Evolutionary conservation across 2,888 invertebrate species (phyloP).

Genomic region (Allygus modestus): DNA sequence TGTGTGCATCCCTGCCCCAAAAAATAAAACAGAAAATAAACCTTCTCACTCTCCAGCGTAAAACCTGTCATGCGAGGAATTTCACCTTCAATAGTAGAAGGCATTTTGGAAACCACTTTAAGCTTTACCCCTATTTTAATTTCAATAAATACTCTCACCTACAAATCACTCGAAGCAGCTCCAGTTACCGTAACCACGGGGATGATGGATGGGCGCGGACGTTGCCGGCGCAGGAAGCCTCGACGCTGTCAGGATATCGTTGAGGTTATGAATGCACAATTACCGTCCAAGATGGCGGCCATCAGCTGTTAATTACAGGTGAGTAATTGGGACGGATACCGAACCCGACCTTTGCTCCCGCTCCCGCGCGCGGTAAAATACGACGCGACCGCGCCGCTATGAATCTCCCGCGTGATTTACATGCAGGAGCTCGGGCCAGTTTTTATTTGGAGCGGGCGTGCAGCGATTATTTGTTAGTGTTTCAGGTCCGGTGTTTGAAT

Average conservation of each 20-base stretch:
- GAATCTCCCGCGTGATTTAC: constrained; percentile 18
- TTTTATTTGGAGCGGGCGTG: constrained; percentile 9
- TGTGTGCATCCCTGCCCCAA: too few species aligned
- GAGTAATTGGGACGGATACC: constrained; percentile 55
- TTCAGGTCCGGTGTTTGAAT: too few species aligned
- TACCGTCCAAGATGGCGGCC: constrained; percentile 56
- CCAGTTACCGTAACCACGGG: too few species aligned
- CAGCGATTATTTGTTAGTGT: background rate
- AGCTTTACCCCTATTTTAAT: too few species aligned
- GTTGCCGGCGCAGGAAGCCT: background rate
- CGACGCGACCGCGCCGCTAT: constrained; percentile 3
- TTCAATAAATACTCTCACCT: too few species aligned
- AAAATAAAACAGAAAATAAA: too few species aligned
- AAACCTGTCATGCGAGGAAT: too few species aligned
- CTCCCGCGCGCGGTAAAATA: constrained; percentile 7
- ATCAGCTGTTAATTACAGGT: constrained; percentile 58
- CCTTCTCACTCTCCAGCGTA: too few species aligned
- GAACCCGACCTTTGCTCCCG: background rate
- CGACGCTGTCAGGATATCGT: constrained; percentile 37
- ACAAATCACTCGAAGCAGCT: too few species aligned
- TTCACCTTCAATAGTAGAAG: too few species aligned
- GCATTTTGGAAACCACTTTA: too few species aligned
- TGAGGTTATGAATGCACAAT: constrained; percentile 57
- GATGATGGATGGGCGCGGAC: constrained; percentile 1
- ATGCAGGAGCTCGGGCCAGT: background rate